Evolutionary conservation across 2,888 invertebrate species (phyloP).

Genomic region (Lochmaea capreae): DNA sequence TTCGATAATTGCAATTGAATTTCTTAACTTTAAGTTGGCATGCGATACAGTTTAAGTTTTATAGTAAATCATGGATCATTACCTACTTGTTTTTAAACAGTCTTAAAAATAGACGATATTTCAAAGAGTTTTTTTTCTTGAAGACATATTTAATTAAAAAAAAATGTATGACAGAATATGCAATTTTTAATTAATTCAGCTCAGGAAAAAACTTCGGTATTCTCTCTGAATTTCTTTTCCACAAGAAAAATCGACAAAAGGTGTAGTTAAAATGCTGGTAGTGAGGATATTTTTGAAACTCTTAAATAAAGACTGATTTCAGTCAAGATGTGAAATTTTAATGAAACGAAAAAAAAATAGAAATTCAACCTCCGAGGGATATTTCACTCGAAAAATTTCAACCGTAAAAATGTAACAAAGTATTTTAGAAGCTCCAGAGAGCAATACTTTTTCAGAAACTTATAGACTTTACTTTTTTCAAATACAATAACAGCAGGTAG

Average conservation of each 20-base stretch:
- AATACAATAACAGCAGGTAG: neutral
- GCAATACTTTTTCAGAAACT: neutral
- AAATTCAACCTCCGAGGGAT: neutral
- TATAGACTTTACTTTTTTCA: neutral
- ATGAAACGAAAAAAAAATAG: conserved; percentile 17
- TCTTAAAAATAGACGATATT: neutral
- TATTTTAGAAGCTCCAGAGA: neutral
- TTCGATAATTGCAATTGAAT: neutral
- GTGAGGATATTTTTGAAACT: neutral
- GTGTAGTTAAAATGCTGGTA: neutral
- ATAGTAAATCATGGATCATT: neutral
- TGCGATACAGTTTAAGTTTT: neutral
- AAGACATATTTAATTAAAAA: neutral
- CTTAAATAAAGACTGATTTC: neutral
- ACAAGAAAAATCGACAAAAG: neutral
- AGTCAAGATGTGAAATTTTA: conserved; percentile 20
- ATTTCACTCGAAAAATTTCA: neutral
- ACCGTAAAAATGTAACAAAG: neutral
- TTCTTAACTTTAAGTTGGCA: neutral
- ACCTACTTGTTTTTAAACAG: neutral
- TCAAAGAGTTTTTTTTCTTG: neutral
- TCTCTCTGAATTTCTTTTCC: neutral
- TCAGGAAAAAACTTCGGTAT: neutral
- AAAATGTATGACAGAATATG: neutral
- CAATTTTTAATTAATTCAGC: neutral